Percentiles rank a stretch among this genome's conserved stretches.
Conservation (phyloP, 2,888 invertebrate species). For the Conistra vaccinii region DNA sequence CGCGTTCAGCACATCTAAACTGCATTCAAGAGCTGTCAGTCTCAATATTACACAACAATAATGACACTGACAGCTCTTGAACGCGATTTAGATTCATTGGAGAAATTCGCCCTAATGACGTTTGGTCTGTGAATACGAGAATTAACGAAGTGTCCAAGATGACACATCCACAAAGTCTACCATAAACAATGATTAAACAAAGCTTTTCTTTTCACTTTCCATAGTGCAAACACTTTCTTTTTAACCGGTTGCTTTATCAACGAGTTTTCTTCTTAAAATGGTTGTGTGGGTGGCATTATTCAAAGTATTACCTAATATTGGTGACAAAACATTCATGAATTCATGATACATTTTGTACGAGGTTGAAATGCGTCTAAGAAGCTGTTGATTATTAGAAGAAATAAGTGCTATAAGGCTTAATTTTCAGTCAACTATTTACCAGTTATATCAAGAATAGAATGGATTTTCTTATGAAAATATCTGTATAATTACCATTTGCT, state of each 20-base stretch:
- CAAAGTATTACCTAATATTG: conserved; percentile 2
- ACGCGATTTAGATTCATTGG: too few relatives aligned
- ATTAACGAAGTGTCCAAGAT: background rate
- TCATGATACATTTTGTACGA: background rate
- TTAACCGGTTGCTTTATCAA: conserved; percentile 34
- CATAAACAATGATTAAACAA: conserved; percentile 52
- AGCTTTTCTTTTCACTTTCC: conserved; percentile 66
- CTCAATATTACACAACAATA: too few relatives aligned
- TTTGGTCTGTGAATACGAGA: background rate
- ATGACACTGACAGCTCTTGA: too few relatives aligned
- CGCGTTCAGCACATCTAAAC: too few relatives aligned
- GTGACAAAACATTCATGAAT: conserved; percentile 18
- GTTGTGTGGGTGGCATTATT: conserved; percentile 33
- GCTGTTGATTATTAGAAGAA: background rate
- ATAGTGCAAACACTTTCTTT: conserved; percentile 62
- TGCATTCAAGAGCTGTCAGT: too few relatives aligned
- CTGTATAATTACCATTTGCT: too few relatives aligned
- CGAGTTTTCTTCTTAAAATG: conserved; percentile 34
- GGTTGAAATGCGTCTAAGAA: background rate
- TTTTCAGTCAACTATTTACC: background rate
- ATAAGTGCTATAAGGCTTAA: background rate
- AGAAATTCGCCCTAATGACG: too few relatives aligned
- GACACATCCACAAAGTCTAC: background rate
- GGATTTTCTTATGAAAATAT: background rate
- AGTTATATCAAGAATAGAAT: background rate